Base-by-base conservation (phyloP, 1,140 invertebrate species). In the Drosophila sproati region DNA sequence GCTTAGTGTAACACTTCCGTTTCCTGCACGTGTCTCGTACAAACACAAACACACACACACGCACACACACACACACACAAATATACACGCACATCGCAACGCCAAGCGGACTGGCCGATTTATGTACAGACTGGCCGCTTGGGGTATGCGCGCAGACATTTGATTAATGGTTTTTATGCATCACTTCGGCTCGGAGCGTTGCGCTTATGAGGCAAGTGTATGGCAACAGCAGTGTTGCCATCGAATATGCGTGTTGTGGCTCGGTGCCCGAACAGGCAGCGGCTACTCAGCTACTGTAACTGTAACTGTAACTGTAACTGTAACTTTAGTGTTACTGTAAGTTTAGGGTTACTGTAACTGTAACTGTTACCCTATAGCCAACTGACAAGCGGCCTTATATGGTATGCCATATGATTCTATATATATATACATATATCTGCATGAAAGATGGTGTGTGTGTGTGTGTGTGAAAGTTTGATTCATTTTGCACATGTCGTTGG, bases 1-100 rank as follows among this genome's bases (percentile, higher is more conserved):
- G 79, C 82, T 87, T 82, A 82, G 76, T 73, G 78, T 87, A 82
- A 87, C 82, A 87, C 82, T 87, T 87, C 82, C 82, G 82, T 82
- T 87, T 88, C 69, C 80, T 74, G 61, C 20, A 28, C 39, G 35
- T 52, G 39, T 41, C 52, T 52, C 45, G 56, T 39, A 57, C 48
- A 72, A 28, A 47, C 56, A 37, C 5, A 41, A 32, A 45, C 31
- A 51, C 12, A 31, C 7, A 37, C 7, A 35, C 48, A 12, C 52
- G 52, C 45, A 60, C 45, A 57, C 41, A 73, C 50, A 37, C 43
- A 34, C 6, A 56, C 39, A 47, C 28, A 51, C 29, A 37, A 4
- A 37, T 5, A 41, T 2, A 43, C 5, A n/a, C 4, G 10, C 39
- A 1, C 20, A 20, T 20, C 20, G 20, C n/a, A n/a, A 43, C 39